These are phyloP conservation scores for Lithobates sylvaticus DNA, from an alignment of 2,797 vertebrate species.

Conservation along the genomic window DNA sequence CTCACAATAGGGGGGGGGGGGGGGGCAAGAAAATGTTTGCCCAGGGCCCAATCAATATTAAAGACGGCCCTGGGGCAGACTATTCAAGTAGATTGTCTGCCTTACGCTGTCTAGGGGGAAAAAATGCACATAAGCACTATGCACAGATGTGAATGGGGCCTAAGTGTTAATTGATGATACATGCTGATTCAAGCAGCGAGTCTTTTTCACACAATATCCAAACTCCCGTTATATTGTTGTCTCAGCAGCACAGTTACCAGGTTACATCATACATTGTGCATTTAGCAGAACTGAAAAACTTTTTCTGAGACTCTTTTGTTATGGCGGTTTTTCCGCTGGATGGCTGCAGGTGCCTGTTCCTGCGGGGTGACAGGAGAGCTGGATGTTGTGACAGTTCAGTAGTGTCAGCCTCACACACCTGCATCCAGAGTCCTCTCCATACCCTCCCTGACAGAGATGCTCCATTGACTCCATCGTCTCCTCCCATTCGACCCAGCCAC, in stretches of 20 bases:
- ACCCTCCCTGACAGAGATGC: background rate
- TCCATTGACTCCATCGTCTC: background rate
- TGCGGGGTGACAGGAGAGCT: background rate
- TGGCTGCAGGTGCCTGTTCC: slow-evolving; percentile 7
- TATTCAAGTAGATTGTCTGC: no score
- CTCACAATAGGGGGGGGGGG: no score
- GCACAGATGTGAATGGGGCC: no score
- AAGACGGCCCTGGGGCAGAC: no score
- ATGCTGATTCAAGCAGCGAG: background rate
- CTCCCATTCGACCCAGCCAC: background rate
- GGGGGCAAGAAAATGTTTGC: no score
- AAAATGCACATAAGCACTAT: no score
- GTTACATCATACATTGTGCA: background rate
- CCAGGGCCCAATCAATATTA: no score
- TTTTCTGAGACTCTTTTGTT: background rate
- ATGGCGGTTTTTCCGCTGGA: background rate
- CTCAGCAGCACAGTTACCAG: background rate
- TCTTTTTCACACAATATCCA: background rate
- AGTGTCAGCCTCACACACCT: slow-evolving; percentile 22
- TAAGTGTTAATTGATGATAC: no score
- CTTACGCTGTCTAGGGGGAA: no score
- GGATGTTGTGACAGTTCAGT: background rate
- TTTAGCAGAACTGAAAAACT: background rate
- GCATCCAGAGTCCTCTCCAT: slow-evolving; percentile 3
- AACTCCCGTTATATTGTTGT: background rate